Percentiles rank a stretch among this genome's conserved stretches.
Evolutionary conservation across 2,113 vertebrate species (phyloP).

Genomic region (Ictidomys tridecemlineatus): DNA sequence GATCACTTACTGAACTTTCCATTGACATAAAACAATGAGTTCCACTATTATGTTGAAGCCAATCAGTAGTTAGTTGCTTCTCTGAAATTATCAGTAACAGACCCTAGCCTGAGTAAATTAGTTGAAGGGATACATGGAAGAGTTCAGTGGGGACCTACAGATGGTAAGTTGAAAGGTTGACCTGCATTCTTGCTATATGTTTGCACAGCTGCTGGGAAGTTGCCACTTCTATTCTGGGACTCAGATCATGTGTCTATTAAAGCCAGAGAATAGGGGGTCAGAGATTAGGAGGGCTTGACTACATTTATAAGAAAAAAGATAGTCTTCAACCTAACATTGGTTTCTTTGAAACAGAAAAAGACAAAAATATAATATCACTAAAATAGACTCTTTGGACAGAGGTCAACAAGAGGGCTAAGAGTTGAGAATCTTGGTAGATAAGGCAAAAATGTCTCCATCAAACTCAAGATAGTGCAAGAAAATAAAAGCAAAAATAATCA

Average conservation of each 20-base stretch:
- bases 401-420: background rate
- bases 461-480: slow-evolving; percentile 7
- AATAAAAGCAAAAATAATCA: background rate
- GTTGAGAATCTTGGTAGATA: background rate
- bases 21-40: background rate
- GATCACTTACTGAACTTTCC: background rate
- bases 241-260: background rate
- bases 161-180: background rate
- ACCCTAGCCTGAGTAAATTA: background rate
- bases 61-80: background rate
- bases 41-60: background rate
- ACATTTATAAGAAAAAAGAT: slow-evolving; percentile 30
- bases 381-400: background rate
- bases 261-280: background rate
- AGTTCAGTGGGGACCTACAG: background rate
- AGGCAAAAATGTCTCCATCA: background rate
- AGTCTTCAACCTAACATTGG: background rate
- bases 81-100: slow-evolving; percentile 11
- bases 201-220: slow-evolving; percentile 3
- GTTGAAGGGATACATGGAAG: background rate
- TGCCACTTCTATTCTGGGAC: background rate
- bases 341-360: background rate
- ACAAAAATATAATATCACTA: slow-evolving; percentile 13
- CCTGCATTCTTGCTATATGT: background rate
- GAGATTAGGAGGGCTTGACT: background rate